Evolutionary conservation across 2,888 invertebrate species (phyloP).

Genomic region (Hartigia nigra): DNA sequence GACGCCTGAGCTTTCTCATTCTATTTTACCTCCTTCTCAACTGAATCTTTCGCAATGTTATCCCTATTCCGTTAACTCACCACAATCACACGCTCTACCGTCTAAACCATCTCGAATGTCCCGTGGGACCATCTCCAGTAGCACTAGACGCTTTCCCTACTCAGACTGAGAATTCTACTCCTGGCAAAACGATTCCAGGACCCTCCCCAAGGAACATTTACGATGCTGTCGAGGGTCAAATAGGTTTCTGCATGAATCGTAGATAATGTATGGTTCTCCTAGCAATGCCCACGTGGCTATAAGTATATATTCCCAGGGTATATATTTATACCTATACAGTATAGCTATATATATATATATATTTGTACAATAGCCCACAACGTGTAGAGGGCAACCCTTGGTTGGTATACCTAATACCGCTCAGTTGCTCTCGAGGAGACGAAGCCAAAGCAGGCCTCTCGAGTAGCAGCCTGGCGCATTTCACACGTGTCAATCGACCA

Average conservation of each 20-base stretch:
- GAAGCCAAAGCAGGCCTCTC: constrained; percentile 37
- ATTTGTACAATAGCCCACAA: neutral
- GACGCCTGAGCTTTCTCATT: neutral
- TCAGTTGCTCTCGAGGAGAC: constrained; percentile 1
- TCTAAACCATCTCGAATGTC: neutral
- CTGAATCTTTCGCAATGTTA: neutral
- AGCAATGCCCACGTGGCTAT: neutral
- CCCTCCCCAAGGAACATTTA: constrained; percentile 5
- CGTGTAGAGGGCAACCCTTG: neutral
- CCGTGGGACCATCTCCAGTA: neutral
- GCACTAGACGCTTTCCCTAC: neutral
- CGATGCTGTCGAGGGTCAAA: constrained; percentile 49
- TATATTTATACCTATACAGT: neutral
- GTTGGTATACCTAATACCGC: neutral
- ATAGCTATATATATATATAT: neutral
- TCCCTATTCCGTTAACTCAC: neutral
- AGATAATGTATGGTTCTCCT: constrained; percentile 38
- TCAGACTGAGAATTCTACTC: neutral
- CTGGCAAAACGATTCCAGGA: neutral
- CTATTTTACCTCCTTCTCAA: neutral
- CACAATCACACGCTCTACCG: neutral
- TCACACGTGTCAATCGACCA: constrained; percentile 61
- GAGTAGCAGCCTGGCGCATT: constrained; percentile 56
- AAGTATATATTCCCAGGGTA: neutral
- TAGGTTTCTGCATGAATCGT: constrained; percentile 58